Percentiles rank a stretch among this genome's conserved stretches.
phyloP scores from a whole-genome alignment of 2,113 vertebrate genomes.

The Sapajus apella region DNA sequence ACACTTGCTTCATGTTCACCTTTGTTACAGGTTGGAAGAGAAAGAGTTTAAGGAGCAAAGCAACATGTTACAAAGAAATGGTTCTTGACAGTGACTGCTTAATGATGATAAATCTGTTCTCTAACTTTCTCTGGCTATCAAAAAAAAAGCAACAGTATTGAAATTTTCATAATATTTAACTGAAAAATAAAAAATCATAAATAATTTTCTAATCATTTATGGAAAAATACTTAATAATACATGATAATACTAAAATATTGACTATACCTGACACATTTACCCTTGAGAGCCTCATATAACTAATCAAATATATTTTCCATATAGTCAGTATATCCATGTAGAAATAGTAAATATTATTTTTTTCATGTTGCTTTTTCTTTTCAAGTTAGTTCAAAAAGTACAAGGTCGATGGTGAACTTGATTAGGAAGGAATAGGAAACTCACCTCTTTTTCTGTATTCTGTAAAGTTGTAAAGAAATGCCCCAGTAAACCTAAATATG shows the following conservation, averaged over 20 bases:
- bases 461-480: background rate
- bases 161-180: background rate
- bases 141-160: background rate
- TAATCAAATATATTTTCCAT: conserved; percentile 38
- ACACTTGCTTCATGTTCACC: background rate
- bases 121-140: conserved; percentile 32
- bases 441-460: background rate
- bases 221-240: background rate
- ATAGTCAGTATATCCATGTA: background rate
- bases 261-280: background rate
- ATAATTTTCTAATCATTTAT: conserved; percentile 3
- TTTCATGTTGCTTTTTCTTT: background rate
- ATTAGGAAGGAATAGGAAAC: conserved; percentile 23
- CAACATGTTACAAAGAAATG: conserved; percentile 3
- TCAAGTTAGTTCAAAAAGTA: conserved; percentile 1
- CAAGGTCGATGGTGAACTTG: background rate
- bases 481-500: conserved; percentile 10
- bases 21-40: background rate
- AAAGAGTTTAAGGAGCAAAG: conserved; percentile 5
- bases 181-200: conserved; percentile 11
- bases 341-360: background rate
- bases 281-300: background rate
- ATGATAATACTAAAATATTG: conserved; percentile 23
- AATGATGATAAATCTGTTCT: background rate
- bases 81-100: background rate